phyloP scores from a whole-genome alignment of 92 coral and sea anemone genomes.

The Porites rus region DNA sequence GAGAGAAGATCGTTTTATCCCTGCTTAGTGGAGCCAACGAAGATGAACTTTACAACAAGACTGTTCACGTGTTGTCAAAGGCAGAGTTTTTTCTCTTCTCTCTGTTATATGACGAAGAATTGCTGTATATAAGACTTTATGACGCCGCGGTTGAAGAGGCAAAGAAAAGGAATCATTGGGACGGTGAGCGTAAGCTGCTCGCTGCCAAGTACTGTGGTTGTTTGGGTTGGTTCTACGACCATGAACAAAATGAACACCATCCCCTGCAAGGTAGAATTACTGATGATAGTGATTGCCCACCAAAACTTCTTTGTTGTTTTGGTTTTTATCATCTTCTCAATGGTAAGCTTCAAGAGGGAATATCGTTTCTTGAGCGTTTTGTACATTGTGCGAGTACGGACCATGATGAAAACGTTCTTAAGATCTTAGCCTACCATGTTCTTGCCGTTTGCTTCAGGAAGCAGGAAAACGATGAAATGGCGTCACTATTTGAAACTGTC shows the following conservation, averaged over 20 bases:
- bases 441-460: slow-evolving; percentile 30
- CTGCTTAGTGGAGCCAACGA: background rate
- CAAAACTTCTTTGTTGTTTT: background rate
- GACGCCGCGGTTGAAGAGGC: background rate
- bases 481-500: background rate
- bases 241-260: background rate
- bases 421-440: slow-evolving; percentile 13
- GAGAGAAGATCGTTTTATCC: slow-evolving; percentile 1
- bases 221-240: background rate
- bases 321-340: background rate
- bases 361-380: background rate
- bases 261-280: slow-evolving; percentile 17
- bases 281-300: slow-evolving; percentile 15
- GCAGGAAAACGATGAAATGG: background rate
- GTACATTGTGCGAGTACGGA: background rate
- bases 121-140: background rate
- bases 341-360: background rate
- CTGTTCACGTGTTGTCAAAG: background rate
- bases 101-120: background rate
- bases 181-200: background rate
- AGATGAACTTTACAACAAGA: background rate
- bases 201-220: background rate
- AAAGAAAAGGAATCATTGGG: background rate
- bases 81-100: background rate
- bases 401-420: slow-evolving; percentile 10